A percentile compares a stretch with the other conserved stretches of the same genome.
phyloP scores from a whole-genome alignment of 2,797 vertebrate species.

The Catostomus latipinnis region DNA sequence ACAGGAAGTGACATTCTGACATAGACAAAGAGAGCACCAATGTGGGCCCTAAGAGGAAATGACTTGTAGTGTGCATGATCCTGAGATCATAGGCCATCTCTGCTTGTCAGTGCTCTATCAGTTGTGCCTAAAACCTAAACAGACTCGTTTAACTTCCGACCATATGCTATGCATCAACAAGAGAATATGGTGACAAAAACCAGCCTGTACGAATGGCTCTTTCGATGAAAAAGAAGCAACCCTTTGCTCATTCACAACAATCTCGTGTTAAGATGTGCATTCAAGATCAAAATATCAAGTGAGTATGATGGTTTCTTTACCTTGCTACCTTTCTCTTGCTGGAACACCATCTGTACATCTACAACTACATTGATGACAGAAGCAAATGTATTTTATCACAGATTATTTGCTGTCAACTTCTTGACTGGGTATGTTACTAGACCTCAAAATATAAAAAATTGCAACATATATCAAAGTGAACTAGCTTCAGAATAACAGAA shows the following conservation, averaged over 20 bases:
- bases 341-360: not conserved
- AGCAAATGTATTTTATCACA: not conserved
- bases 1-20: slow-evolving; percentile 73
- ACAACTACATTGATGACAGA: not conserved
- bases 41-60: slow-evolving; percentile 65
- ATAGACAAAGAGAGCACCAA: slow-evolving; percentile 38
- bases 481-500: not conserved
- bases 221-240: slow-evolving; percentile 75
- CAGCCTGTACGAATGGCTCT: slow-evolving; percentile 60
- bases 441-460: not conserved
- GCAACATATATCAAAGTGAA: not conserved
- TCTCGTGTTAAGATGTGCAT: slow-evolving; percentile 70
- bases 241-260: slow-evolving; percentile 60
- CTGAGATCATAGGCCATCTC: slow-evolving; percentile 33
- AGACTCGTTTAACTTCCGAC: slow-evolving; percentile 7
- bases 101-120: slow-evolving; percentile 6
- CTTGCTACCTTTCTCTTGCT: not conserved
- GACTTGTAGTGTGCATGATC: slow-evolving; percentile 52
- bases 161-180: slow-evolving; percentile 27
- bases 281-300: slow-evolving; percentile 68
- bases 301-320: slow-evolving; percentile 60
- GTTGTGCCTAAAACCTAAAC: slow-evolving; percentile 30
- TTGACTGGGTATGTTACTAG: not conserved
- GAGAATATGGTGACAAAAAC: slow-evolving; percentile 68
- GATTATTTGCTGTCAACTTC: not conserved